Evolutionary conservation across 2,888 invertebrate species (phyloP).

Genomic region (Cryptocheilus praepositus): DNA sequence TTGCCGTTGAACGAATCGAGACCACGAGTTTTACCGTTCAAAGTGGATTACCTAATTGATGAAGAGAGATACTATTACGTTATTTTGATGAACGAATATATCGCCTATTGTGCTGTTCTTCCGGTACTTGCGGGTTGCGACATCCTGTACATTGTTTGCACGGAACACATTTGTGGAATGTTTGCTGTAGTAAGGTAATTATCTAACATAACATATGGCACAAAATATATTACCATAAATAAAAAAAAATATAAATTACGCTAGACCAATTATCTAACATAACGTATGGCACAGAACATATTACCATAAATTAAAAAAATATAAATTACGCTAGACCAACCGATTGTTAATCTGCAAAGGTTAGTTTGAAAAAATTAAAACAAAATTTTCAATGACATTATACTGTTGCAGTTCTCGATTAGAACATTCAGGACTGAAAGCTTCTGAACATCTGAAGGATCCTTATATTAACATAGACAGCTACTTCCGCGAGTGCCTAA

Average conservation of each 20-base stretch:
- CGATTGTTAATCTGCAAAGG: too few relatives aligned
- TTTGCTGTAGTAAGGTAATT: constrained; percentile 18
- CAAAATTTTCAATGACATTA: too few relatives aligned
- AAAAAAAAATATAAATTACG: too few relatives aligned
- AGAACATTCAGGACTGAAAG: background rate
- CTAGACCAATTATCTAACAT: too few relatives aligned
- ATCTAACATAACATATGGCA: too few relatives aligned
- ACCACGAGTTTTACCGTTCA: constrained; percentile 14
- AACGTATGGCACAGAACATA: too few relatives aligned
- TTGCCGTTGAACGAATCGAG: constrained; percentile 13
- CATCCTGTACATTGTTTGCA: constrained; percentile 11
- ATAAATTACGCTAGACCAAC: too few relatives aligned
- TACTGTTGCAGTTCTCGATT: background rate
- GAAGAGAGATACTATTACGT: constrained; percentile 19
- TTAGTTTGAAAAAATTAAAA: too few relatives aligned
- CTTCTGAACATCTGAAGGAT: too few relatives aligned
- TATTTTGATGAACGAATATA: constrained; percentile 15
- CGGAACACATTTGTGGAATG: constrained; percentile 23
- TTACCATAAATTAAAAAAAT: too few relatives aligned
- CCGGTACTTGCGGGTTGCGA: constrained; percentile 14
- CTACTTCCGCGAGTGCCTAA: background rate
- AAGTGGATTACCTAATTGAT: constrained; percentile 21
- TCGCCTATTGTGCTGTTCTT: constrained; percentile 12
- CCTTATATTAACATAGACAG: background rate
- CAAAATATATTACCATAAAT: too few relatives aligned